A percentile compares a stretch with the other conserved stretches of the same genome.
Conservation (phyloP, 2,888 invertebrate species). For the Saturnia japonica region DNA sequence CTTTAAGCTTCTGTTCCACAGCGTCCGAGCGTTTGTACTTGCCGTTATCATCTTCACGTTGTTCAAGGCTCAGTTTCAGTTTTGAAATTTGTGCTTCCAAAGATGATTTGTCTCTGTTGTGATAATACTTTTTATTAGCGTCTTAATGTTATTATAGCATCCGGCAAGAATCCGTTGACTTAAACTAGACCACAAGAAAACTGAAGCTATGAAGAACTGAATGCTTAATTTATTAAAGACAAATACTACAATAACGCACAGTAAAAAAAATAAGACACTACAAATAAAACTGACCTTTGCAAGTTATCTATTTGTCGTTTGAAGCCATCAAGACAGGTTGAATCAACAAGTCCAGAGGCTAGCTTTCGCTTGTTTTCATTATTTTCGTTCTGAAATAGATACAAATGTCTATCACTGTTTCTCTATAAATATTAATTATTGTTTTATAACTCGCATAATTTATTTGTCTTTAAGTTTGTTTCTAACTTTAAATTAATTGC, state of each 20-base stretch:
- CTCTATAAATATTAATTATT: not conserved
- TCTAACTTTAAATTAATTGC: not conserved
- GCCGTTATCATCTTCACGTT: conserved; percentile 85
- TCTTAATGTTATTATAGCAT: no score
- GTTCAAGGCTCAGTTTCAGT: conserved; percentile 84
- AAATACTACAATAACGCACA: not conserved
- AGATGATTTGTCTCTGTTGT: conserved; percentile 84
- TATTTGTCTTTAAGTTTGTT: not conserved
- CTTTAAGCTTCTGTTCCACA: conserved; percentile 88
- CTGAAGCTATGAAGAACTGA: no score
- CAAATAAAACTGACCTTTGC: conserved; percentile 76
- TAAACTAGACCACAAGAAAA: not conserved
- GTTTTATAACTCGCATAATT: not conserved
- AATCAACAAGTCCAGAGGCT: conserved; percentile 77
- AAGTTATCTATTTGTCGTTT: conserved; percentile 87
- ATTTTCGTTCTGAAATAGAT: conserved; percentile 66
- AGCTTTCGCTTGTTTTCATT: conserved; percentile 76
- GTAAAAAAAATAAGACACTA: not conserved
- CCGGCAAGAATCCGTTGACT: not conserved
- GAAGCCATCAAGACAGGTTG: conserved; percentile 83
- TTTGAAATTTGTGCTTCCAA: conserved; percentile 87
- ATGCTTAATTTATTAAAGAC: no score
- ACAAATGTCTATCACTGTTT: not conserved
- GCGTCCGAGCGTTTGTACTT: conserved; percentile 86
- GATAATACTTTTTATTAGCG: not conserved